Evolutionary conservation across 2,113 vertebrate species (phyloP).

Genomic region (Mormoops blainvillei): DNA sequence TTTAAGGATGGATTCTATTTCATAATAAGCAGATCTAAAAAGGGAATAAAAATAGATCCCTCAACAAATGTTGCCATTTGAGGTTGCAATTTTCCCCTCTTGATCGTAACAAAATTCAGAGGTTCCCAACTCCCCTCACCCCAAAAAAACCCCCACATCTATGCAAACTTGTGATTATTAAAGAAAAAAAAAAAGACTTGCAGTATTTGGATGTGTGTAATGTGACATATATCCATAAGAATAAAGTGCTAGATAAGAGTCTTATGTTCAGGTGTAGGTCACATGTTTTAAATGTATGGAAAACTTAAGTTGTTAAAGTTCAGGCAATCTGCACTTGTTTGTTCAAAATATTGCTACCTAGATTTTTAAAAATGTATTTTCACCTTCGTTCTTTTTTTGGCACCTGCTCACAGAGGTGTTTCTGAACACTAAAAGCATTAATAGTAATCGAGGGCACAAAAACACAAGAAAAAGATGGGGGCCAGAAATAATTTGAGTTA

Average conservation of each 20-base stretch:
- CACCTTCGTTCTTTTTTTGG: not conserved
- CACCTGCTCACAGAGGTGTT: not conserved
- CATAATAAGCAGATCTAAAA: not conserved
- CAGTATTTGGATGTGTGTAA: not conserved
- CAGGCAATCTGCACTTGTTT: not conserved
- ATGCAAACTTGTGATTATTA: not conserved
- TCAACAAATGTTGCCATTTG: not conserved
- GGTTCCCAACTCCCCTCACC: too few species aligned
- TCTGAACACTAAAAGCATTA: not conserved
- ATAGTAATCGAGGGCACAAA: not conserved
- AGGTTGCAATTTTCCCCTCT: not conserved
- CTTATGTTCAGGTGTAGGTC: not conserved
- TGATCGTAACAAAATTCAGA: not conserved
- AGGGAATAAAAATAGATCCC: not conserved
- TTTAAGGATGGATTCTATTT: not conserved
- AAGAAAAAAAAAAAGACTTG: not conserved
- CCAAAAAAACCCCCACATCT: not conserved
- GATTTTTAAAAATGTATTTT: not conserved
- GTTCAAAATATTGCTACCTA: not conserved
- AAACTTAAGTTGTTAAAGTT: slow-evolving; percentile 30
- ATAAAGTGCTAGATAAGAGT: not conserved
- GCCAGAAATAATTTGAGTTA: not conserved
- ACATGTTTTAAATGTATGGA: not conserved
- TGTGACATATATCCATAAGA: not conserved
- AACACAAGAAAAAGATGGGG: not conserved